These are phyloP conservation scores for Fistularia commersonii DNA, from an alignment of 2,797 vertebrate species.

Conservation along the genomic window DNA sequence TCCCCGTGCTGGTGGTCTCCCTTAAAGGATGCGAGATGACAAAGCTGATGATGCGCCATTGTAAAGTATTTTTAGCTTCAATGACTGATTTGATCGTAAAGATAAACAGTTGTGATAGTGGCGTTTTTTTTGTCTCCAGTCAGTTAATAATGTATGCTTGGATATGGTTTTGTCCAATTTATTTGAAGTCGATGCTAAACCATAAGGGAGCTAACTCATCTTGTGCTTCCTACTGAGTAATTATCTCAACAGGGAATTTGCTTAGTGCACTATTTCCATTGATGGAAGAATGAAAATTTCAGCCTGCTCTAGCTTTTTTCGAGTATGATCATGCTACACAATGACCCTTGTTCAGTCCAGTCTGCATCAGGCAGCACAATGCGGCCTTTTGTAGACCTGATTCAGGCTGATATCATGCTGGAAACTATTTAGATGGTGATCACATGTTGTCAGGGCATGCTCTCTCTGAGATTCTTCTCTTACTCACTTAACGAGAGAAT, in stretches of 20 bases:
- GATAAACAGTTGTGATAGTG: constrained; percentile 23
- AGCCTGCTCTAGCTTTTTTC: constrained; percentile 24
- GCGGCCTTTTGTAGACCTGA: constrained; percentile 68
- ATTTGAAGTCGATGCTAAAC: too few relatives aligned
- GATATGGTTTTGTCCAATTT: too few relatives aligned
- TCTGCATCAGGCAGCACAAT: constrained; percentile 64
- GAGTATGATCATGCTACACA: constrained; percentile 47
- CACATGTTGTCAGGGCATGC: constrained; percentile 75
- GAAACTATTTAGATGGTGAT: constrained; percentile 79
- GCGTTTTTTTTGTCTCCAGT: background rate
- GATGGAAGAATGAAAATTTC: constrained; percentile 46
- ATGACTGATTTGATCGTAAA: constrained; percentile 42
- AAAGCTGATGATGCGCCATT: constrained; percentile 43
- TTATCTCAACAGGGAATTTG: constrained; percentile 54
- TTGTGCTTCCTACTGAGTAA: constrained; percentile 11
- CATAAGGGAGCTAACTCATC: too few relatives aligned
- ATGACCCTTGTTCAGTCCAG: constrained; percentile 63
- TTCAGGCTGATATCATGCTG: constrained; percentile 80
- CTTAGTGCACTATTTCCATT: constrained; percentile 51
- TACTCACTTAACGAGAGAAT: constrained; percentile 72
- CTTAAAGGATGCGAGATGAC: constrained; percentile 63
- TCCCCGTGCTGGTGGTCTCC: constrained; percentile 55
- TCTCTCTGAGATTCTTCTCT: constrained; percentile 67
- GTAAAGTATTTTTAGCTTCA: constrained; percentile 56
- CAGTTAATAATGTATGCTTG: too few relatives aligned